Evolutionary conservation across 2,888 invertebrate genomes (phyloP), one percentile per base, ranked within the genome.

Genomic region (Biston betularia): DNA sequence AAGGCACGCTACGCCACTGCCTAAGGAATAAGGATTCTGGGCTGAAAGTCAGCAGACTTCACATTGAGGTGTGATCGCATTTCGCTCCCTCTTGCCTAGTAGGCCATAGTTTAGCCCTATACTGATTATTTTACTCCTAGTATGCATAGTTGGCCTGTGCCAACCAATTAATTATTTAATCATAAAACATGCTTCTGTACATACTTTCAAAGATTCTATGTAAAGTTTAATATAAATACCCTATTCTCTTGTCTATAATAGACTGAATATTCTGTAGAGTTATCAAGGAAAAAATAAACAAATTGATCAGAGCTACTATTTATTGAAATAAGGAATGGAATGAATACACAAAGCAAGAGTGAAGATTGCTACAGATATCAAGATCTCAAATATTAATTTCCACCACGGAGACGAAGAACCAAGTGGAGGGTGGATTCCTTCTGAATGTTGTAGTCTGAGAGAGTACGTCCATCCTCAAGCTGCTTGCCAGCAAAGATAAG

Each of bases 401-500:
- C 83, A 68, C 83, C 83, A 34, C 85, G 76, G 0, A 88, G 81
- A 76, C 88, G 85, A 0, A 88, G 7, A 0, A 88, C 88, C 0
- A 85, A 61, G 38, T 85, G 85, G 0, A 85, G 75, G 0, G 85
- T 85, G 0, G 85, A 85, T 42, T 85, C 85, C 35, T 85, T 85
- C 11, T 85, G 85, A 14, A 85, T 85, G 52, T 85, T 85, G 57
- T 85, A 85, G 55, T 85, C 85, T 0, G 85, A 84, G 0, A 85
- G 70, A 0, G 85, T 85, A 52, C 85, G 84, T 0, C 85, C 85
- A 79, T 85, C 85, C 56, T 85, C 85, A 0, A 85, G 57, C 35
- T 85, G 85, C 46, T 85, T 85, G 1, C 85, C 85, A 11, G 85
- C 85, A 44, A 85, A 85, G 63, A 85, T 85, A 6, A 85, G 58